These are phyloP conservation scores for Elysia chlorotica DNA, from an alignment of 1,140 invertebrate genomes.

Conservation along the genomic window DNA sequence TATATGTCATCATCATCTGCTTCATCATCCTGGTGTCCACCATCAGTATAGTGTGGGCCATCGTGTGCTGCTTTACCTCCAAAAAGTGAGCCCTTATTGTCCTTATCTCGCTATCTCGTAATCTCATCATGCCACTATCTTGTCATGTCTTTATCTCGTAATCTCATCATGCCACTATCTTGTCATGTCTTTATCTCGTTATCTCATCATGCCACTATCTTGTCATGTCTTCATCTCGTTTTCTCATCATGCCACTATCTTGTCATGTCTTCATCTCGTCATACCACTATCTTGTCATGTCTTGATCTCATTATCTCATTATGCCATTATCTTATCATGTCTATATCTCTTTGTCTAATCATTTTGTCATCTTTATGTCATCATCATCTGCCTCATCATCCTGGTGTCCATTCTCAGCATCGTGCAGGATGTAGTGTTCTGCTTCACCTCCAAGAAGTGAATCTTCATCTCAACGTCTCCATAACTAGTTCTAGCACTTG, in stretches of 20 bases:
- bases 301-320: not conserved
- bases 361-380: not conserved
- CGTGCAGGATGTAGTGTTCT: conserved; percentile 75
- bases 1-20: conserved; percentile 81
- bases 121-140: conserved; percentile 63
- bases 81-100: conserved; percentile 33
- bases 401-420: conserved; percentile 71
- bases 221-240: not conserved
- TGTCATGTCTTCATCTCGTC: not conserved
- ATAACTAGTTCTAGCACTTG: too few species aligned
- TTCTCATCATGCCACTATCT: not conserved
- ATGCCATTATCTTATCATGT: not conserved
- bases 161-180: not conserved
- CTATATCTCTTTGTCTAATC: not conserved
- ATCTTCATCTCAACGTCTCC: too few species aligned
- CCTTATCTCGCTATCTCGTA: not conserved
- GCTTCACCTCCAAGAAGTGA: conserved; percentile 46
- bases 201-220: not conserved
- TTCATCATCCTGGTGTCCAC: conserved; percentile 71
- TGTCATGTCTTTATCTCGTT: not conserved
- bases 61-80: conserved; percentile 66
- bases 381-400: conserved; percentile 67
- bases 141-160: not conserved
- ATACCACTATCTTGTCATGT: conserved; percentile 1
- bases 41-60: conserved; percentile 73